phyloP scores from a whole-genome alignment of 2,888 invertebrate species.

The Mythimna pallens region DNA sequence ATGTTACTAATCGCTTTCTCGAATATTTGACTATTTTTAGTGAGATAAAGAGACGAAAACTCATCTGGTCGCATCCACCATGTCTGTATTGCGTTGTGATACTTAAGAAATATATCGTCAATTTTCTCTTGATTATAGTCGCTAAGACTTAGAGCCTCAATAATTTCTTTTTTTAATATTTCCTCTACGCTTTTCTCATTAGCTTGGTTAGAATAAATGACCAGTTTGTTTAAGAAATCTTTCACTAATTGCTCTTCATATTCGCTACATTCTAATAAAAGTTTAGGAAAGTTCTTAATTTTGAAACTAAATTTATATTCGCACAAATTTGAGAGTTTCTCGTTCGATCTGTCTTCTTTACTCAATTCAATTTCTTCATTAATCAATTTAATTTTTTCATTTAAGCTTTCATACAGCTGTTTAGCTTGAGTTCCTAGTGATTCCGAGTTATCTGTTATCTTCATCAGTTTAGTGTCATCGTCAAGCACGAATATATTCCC shows the following conservation, averaged over 20 bases:
- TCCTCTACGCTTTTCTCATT: background rate
- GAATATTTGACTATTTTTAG: background rate
- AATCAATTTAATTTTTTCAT: background rate
- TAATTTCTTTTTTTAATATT: background rate
- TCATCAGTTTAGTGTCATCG: slow-evolving; percentile 3
- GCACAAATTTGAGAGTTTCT: background rate
- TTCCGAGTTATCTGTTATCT: background rate
- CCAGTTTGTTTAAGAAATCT: slow-evolving; percentile 5
- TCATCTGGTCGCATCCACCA: background rate
- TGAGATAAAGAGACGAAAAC: background rate
- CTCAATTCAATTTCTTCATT: background rate
- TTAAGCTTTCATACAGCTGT: background rate
- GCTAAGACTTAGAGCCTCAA: background rate
- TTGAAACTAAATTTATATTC: background rate
- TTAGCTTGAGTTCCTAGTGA: background rate
- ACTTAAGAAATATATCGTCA: slow-evolving; percentile 2
- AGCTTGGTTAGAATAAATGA: background rate
- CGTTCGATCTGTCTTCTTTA: background rate
- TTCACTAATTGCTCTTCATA: slow-evolving; percentile 3
- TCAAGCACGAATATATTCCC: slow-evolving; percentile 11
- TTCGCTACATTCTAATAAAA: slow-evolving; percentile 1
- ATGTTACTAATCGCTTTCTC: background rate
- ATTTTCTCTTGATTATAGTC: background rate
- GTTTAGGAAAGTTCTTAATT: background rate
- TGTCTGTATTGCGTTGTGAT: background rate